Evolutionary conservation across 1,140 invertebrate genomes (phyloP).

Genomic region (Berghia stephanieae): DNA sequence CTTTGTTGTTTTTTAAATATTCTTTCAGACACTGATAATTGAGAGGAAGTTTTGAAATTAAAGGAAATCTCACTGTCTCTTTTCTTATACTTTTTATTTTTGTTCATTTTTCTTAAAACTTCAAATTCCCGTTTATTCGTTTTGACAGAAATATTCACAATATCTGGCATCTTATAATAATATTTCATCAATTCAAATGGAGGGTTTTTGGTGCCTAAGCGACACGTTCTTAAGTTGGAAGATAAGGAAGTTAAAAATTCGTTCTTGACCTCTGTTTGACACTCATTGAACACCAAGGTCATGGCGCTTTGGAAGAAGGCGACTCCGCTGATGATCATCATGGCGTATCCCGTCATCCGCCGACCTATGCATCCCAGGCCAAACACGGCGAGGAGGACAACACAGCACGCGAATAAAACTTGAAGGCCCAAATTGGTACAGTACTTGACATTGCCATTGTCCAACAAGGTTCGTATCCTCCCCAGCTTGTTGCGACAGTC

Average conservation of each 20-base stretch:
- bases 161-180: neutral
- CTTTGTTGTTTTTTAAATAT: neutral
- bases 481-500: conserved; percentile 24
- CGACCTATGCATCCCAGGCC: conserved; percentile 41
- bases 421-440: conserved; percentile 37
- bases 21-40: too few relatives aligned
- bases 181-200: neutral
- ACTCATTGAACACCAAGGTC: conserved; percentile 23
- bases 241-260: neutral
- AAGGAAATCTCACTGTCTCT: too few relatives aligned
- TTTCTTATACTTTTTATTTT: too few relatives aligned
- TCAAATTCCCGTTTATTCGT: neutral
- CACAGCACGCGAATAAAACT: conserved; percentile 35
- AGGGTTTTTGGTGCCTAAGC: neutral
- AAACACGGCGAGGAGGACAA: conserved; percentile 36
- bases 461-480: conserved; percentile 17
- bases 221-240: conserved; percentile 4
- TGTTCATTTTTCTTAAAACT: too few relatives aligned
- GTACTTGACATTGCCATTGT: conserved; percentile 1
- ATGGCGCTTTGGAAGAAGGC: conserved; percentile 29
- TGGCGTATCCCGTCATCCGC: conserved; percentile 28
- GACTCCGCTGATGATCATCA: conserved; percentile 31
- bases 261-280: neutral
- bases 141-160: neutral
- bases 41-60: too few relatives aligned